Evolutionary conservation across 2,797 vertebrate genomes (phyloP), one percentile per base, ranked within the genome.

Genomic region (Gambusia yucatana): DNA sequence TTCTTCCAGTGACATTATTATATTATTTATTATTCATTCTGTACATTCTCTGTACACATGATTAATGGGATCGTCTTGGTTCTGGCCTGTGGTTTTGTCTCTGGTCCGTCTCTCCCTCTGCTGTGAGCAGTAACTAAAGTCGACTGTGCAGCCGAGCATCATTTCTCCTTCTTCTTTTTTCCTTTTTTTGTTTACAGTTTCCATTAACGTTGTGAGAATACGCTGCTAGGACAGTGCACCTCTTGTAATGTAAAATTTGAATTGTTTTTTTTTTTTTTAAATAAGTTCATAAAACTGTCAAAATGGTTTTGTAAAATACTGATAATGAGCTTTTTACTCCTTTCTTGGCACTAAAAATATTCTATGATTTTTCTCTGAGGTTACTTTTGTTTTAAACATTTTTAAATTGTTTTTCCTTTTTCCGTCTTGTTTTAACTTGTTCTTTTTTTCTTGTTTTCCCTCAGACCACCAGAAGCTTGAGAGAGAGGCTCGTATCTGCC

Each of bases 381-480:
- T 16, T 14, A 30, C 52, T 57, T 57, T 28, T 61, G 2, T 44
- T 78, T 44, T 17, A 43, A 22, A 22, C 46, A 65, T 73, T 8
- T 1, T 22, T 1, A 46, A 71, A 76, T 3, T 30, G 50, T 52
- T 0, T 46, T 65, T 41, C 1, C 46, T 17, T 61, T 57, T 69
- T n/a, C 1, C 3, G 14, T 16, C 22, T 43, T 71, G 6, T 28
- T 71, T 43, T 30, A 48, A 48, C 76, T 69, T 7, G 16, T 41
- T 6, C 3, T 2, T 28, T 30, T 65, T 30, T 30, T 2, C 57
- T 16, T 69, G 85, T 86, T 79, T 80, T 25, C 79, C 77, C 47
- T 75, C 89, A 93, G 92, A 94, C 81, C 92, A 95, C 80, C 94
- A 95, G 90, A 95, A 95, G 85, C 92, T 95, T 6, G 94, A 95